Percentiles rank a stretch among this genome's conserved stretches.
These are phyloP conservation scores for Drosophila incognita DNA, from an alignment of 2,888 invertebrate species.

Conservation along the genomic window DNA sequence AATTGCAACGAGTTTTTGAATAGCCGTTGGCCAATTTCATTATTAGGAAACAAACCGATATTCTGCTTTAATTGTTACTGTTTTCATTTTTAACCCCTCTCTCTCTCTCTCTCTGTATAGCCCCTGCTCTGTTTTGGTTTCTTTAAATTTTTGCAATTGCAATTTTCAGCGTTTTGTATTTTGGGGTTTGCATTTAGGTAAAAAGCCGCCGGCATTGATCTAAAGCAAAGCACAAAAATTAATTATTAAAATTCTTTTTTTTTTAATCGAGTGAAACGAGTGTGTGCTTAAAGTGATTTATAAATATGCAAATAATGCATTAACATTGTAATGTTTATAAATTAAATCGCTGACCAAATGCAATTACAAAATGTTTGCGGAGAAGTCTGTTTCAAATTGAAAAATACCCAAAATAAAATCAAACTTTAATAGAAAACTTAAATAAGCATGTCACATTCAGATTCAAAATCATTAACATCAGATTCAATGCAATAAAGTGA, in stretches of 20 bases:
- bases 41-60: constrained; percentile 64
- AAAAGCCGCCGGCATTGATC: constrained; percentile 59
- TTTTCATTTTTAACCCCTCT: not conserved
- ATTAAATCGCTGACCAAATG: constrained; percentile 30
- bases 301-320: constrained; percentile 59
- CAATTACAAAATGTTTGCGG: constrained; percentile 13
- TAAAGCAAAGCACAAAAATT: constrained; percentile 70
- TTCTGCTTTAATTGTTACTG: constrained; percentile 27
- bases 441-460: not conserved
- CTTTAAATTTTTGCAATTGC: constrained; percentile 46
- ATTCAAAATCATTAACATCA: not conserved
- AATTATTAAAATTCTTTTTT: constrained; percentile 63
- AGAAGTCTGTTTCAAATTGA: not conserved
- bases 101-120: not conserved
- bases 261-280: constrained; percentile 37
- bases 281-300: constrained; percentile 65
- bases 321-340: constrained; percentile 29
- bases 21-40: constrained; percentile 59
- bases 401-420: not conserved
- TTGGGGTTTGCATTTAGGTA: constrained; percentile 18
- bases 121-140: not conserved
- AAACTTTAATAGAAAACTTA: not conserved
- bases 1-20: constrained; percentile 54
- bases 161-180: constrained; percentile 19
- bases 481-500: not conserved